Base-by-base conservation (phyloP, 1,140 invertebrate species). In the Drosophila seguyi region DNA sequence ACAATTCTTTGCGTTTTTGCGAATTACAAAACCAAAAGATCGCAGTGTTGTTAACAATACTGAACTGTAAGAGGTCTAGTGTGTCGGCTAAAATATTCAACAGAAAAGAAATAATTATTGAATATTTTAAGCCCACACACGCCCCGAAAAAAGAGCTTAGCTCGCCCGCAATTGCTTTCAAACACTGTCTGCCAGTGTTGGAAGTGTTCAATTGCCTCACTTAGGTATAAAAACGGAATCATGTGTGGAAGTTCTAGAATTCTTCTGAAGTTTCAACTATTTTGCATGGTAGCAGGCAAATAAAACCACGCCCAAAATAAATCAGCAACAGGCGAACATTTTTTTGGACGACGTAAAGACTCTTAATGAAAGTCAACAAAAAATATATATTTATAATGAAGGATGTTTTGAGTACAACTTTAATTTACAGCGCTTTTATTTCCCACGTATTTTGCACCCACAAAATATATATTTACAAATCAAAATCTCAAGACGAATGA, bases 1-100 rank as follows among this genome's bases (percentile, higher is more conserved):
- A 81, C 85, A 92, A 84, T 92, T 92, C 91, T 92, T 92, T 92
- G 91, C 91, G 91, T 92, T 92, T 92, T 92, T 92, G 91, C 90
- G 91, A 92, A 92, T 92, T 92, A 87, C 91, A 92, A 92, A 92
- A 92, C 91, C 91, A 92, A 86, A 91, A 79, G 57, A 63, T 72
- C 52, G 44, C 22, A 59, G 69, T 73, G 69, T 56, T 72, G 44
- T 22, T 29, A 59, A 73, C 69, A 72, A n/a, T 67, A 72, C 69
- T 72, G 29, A 73, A 73, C 69, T 73, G 69, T 73, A 48, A 59
- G 41, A 53, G 71, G 55, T 81, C 57, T 36, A 41, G 41, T 50
- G 68, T 85, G 81, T 85, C 63, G 73, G 48, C 62, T 82, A 77
- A 79, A 91, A 90, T 79, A 62, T 78, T 91, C 73, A 91, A 82